Percentiles rank a stretch among this genome's conserved stretches.
These are phyloP conservation scores for Amblyraja radiata DNA, from an alignment of 2,797 vertebrate species.

Conservation along the genomic window DNA sequence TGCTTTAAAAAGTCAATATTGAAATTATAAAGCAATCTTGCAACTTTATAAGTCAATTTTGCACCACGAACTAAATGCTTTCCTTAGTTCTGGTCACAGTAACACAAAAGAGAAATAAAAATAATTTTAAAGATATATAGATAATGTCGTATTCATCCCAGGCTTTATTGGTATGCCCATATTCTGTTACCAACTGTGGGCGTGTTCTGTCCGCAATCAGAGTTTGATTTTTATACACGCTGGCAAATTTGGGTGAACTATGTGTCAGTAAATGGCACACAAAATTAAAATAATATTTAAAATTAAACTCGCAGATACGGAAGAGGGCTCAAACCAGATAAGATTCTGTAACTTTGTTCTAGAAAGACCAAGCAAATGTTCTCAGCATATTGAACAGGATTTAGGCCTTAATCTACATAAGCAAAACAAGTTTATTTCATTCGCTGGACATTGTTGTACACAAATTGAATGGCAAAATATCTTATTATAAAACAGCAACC, in stretches of 20 bases:
- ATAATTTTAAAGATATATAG: background rate
- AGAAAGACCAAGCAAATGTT: background rate
- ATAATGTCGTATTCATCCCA: background rate
- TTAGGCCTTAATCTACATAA: background rate
- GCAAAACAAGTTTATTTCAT: background rate
- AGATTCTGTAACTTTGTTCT: background rate
- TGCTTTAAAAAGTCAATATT: background rate
- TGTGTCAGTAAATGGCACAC: background rate
- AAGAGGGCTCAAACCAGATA: background rate
- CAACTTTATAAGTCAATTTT: background rate
- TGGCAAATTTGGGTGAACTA: background rate
- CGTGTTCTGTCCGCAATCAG: background rate
- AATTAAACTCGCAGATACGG: background rate
- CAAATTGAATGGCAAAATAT: background rate
- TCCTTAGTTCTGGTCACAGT: background rate
- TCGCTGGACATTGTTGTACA: background rate
- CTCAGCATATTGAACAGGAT: background rate
- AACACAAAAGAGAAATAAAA: background rate
- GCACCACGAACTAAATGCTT: background rate
- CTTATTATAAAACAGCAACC: background rate
- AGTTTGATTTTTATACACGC: background rate
- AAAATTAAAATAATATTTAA: background rate
- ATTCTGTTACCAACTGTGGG: background rate
- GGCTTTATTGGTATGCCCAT: background rate
- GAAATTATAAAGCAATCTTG: background rate